phyloP scores from a whole-genome alignment of 1,140 invertebrate genomes.

The Mylabris phalerata region DNA sequence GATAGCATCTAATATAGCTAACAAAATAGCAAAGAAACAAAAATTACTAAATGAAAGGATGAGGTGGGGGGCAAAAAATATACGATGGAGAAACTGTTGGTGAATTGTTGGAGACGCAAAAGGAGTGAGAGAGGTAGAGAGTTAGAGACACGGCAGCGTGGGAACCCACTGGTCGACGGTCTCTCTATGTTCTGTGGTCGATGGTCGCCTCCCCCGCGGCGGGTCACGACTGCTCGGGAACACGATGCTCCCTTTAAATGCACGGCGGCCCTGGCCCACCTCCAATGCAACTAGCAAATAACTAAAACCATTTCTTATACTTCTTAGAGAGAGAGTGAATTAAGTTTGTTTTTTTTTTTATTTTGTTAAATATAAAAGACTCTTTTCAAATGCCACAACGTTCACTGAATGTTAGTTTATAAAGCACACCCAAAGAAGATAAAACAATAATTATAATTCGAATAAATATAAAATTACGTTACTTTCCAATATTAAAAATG shows the following conservation, averaged over 20 bases:
- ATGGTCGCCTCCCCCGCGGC: slow-evolving; percentile 35
- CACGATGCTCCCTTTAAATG: slow-evolving; percentile 36
- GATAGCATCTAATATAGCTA: no score
- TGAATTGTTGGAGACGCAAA: slow-evolving; percentile 13
- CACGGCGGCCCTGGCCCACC: slow-evolving; percentile 18
- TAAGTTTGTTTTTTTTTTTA: no score
- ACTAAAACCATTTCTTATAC: no score
- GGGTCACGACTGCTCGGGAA: slow-evolving; percentile 36
- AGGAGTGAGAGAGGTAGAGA: slow-evolving; percentile 13
- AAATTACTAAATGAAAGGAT: no score
- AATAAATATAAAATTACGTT: no score
- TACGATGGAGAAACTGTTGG: background rate
- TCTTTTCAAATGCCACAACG: slow-evolving; percentile 13
- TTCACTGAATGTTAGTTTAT: slow-evolving; percentile 1
- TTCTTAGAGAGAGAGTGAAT: no score
- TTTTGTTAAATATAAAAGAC: background rate
- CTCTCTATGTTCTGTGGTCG: slow-evolving; percentile 10
- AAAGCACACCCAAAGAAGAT: no score
- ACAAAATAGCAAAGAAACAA: no score
- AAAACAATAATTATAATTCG: no score
- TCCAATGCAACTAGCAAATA: slow-evolving; percentile 6
- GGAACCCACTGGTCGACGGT: slow-evolving; percentile 27
- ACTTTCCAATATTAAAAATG: no score
- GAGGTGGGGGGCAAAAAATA: no score
- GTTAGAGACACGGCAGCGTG: slow-evolving; percentile 31